phyloP scores from a whole-genome alignment of 2,888 invertebrate genomes.

The Yponomeuta cagnagella region DNA sequence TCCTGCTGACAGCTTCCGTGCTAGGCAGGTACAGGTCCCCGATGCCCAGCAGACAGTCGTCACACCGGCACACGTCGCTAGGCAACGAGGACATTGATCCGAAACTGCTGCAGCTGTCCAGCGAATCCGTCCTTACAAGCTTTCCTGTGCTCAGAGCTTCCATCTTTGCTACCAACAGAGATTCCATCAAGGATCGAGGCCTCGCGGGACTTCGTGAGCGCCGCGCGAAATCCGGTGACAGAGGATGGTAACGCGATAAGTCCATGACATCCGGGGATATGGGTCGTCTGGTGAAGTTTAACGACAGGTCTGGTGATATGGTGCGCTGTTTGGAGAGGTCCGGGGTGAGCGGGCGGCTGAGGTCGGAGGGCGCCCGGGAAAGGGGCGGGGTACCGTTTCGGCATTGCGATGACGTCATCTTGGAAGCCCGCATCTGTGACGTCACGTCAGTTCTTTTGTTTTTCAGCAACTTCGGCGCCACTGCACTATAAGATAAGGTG shows the following conservation, averaged over 20 bases:
- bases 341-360: conserved; percentile 49
- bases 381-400: conserved; percentile 70
- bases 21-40: conserved; percentile 81
- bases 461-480: conserved; percentile 17
- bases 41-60: conserved; percentile 88
- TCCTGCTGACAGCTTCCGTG: conserved; percentile 42
- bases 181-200: conserved; percentile 88
- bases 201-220: conserved; percentile 72
- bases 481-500: no score
- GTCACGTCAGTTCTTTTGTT: conserved; percentile 23
- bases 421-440: conserved; percentile 61
- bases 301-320: conserved; percentile 57
- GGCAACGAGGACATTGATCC: conserved; percentile 81
- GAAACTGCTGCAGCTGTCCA: conserved; percentile 84
- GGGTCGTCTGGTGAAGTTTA: conserved; percentile 51
- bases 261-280: conserved; percentile 60
- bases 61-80: conserved; percentile 87
- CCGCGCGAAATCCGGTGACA: conserved; percentile 65
- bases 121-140: conserved; percentile 83
- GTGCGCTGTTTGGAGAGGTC: conserved; percentile 49
- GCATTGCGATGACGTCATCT: conserved; percentile 71
- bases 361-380: conserved; percentile 64
- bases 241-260: conserved; percentile 37
- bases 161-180: conserved; percentile 87
- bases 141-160: conserved; percentile 79